A percentile compares a stretch with the other conserved stretches of the same genome.
Conservation (phyloP, 2,888 invertebrate genomes). For the Acronicta alni region DNA sequence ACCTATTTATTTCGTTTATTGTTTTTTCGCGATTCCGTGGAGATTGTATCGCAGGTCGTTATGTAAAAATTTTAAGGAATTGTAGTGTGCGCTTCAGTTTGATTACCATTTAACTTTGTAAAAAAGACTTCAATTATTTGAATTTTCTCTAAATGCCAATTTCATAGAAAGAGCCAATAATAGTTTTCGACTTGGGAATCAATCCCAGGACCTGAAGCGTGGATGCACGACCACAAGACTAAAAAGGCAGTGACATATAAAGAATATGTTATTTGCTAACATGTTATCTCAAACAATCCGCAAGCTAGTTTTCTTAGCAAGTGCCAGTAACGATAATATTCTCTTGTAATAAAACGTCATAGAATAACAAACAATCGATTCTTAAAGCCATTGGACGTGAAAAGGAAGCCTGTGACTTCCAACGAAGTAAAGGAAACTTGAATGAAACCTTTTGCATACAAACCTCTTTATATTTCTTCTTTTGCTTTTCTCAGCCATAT, state of each 20-base stretch:
- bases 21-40: slow-evolving; percentile 28
- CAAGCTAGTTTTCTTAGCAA: too few relatives aligned
- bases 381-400: slow-evolving; percentile 26
- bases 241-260: too few relatives aligned
- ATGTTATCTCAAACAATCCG: too few relatives aligned
- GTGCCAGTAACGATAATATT: too few relatives aligned
- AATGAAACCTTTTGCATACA: slow-evolving; percentile 45
- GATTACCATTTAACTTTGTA: too few relatives aligned
- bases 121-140: too few relatives aligned
- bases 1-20: slow-evolving; percentile 55
- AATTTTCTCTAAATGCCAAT: too few relatives aligned
- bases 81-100: not conserved
- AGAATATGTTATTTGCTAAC: too few relatives aligned
- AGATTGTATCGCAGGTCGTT: slow-evolving; percentile 19
- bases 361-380: slow-evolving; percentile 29
- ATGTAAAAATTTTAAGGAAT: slow-evolving; percentile 1
- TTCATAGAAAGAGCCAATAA: too few relatives aligned
- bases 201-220: too few relatives aligned
- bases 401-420: slow-evolving; percentile 51
- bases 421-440: slow-evolving; percentile 43
- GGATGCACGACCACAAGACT: too few relatives aligned
- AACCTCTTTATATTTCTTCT: slow-evolving; percentile 15
- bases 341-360: slow-evolving; percentile 7
- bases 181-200: too few relatives aligned
- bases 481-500: slow-evolving; percentile 3